Evolutionary conservation across 2,113 vertebrate genomes (phyloP).

Genomic region (Oreochromis spilurus): DNA sequence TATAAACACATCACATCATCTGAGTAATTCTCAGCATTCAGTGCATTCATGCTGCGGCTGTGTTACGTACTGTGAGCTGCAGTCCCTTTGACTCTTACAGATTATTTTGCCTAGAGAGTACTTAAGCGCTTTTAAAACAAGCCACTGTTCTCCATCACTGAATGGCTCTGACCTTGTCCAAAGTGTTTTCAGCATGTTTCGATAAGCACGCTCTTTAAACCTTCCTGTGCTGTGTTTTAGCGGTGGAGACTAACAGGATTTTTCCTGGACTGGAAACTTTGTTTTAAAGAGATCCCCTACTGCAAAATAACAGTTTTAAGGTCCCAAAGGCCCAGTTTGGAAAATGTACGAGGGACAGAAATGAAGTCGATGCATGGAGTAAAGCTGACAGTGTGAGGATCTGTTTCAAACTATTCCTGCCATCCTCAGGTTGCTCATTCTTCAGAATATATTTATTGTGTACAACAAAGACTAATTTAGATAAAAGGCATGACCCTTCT

Average conservation of each 20-base stretch:
- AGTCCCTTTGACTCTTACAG: not conserved
- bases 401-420: not conserved
- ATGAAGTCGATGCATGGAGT: slow-evolving; percentile 14
- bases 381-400: not conserved
- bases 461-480: not conserved
- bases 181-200: not conserved
- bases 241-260: not conserved
- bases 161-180: not conserved
- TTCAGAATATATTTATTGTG: not conserved
- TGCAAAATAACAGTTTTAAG: not conserved
- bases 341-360: slow-evolving; percentile 29
- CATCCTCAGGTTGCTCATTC: not conserved
- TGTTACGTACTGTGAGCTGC: not conserved
- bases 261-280: slow-evolving; percentile 33
- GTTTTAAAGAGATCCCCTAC: not conserved
- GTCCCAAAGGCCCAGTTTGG: slow-evolving; percentile 20
- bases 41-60: slow-evolving; percentile 38
- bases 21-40: slow-evolving; percentile 23
- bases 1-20: slow-evolving; percentile 40
- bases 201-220: not conserved
- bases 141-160: not conserved
- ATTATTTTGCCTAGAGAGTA: not conserved
- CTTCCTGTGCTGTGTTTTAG: slow-evolving; percentile 19
- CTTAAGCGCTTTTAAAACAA: not conserved
- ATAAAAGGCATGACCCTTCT: not conserved